Evolutionary conservation across 2,797 vertebrate species (phyloP), one percentile per base, ranked within the genome.

Genomic region (Parotocinclus haroldoi): DNA sequence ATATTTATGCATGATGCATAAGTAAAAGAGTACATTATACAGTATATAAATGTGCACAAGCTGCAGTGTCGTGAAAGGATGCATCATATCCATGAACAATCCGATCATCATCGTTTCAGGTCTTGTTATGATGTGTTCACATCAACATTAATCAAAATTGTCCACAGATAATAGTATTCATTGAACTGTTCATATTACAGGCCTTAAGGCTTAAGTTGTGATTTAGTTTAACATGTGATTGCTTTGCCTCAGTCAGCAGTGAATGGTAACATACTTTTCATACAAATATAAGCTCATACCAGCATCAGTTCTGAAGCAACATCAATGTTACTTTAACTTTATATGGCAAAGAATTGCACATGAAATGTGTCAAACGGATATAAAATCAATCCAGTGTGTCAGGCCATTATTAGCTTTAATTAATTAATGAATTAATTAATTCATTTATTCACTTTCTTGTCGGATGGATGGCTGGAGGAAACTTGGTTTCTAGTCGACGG

Each of bases 121-220:
- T 39, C 67, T 78, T 46, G n/a, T 53, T n/a, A 56, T 68, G 62
- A 45, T 36, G 54, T 59, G 55, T 63, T 56, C 16, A 63, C 44
- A 45, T 75, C 5, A 27, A 27, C 2, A 27, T 27, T 53, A 63
- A 65, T 51, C 48, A 27, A 62, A 61, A 64, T 74, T 62, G 53
- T n/a, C 55, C 62, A 74, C 69, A 74, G 74, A 63, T 57, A 71
- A 61, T 16, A 17, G 57, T 13, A 16, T 50, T 50, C 49, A 56
- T 19, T 54, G 52, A 53, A 49, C 55, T 69, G 58, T 27, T 58
- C 16, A 44, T 3, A 10, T n/a, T 36, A 13, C 18, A 36, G 40
- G 39, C 40, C 1, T 37, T 46, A n/a, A 37, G n/a, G 58, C 27
- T 16, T 3, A 14, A 5, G 4, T 37, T 13, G 27, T 27, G 27